Base-by-base conservation (phyloP, 2,888 invertebrate genomes). In the Harpalus rufipes region DNA sequence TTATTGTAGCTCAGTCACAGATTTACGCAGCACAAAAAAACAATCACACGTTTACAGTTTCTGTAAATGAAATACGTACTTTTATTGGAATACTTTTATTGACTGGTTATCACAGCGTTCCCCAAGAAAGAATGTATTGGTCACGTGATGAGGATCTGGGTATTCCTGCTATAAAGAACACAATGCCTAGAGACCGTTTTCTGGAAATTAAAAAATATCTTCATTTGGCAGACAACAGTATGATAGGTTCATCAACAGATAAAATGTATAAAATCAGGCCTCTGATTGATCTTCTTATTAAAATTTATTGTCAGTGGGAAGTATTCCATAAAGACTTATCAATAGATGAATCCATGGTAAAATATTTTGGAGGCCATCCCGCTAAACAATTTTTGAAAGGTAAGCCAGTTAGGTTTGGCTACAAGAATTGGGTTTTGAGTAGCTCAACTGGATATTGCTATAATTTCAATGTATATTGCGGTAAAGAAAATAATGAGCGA, bases 271-370 rank as follows among this genome's bases (percentile, higher is more conserved):
- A 86, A 86, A 7, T 87, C 10, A 39, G 86, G 12, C 86, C 87
- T 10, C 76, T 87, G 16, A 78, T 84, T 14, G 56, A 61, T 44
- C 7, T 85, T 8, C 83, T 88, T 2, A 87, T 87, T 80, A 44
- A 84, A 76, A 87, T 87, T 16, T 87, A 86, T 68, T 44, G 76
- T 41, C 86, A 88, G 63, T 87, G 86, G 85, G 87, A 86, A 65
- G 86, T 87, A 86, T 88, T 61, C 86, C 87, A 16, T 25, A 79
- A 86, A 59, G 25, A 86, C 63, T 83, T 88, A n/a, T 88, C 87
- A 14, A 86, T 88, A 18, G 87, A 88, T 85, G 88, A 88, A 85
- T 85, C 87, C 0, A 88, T 88, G 86, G 86, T 88, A 83, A 87
- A 87, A 86, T 88, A 87, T 78, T 88, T 81, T 84, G 88, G 87